Evolutionary conservation across 2,888 invertebrate genomes (phyloP), one percentile per base, ranked within the genome.

Genomic region (Darwinula stevensoni): DNA sequence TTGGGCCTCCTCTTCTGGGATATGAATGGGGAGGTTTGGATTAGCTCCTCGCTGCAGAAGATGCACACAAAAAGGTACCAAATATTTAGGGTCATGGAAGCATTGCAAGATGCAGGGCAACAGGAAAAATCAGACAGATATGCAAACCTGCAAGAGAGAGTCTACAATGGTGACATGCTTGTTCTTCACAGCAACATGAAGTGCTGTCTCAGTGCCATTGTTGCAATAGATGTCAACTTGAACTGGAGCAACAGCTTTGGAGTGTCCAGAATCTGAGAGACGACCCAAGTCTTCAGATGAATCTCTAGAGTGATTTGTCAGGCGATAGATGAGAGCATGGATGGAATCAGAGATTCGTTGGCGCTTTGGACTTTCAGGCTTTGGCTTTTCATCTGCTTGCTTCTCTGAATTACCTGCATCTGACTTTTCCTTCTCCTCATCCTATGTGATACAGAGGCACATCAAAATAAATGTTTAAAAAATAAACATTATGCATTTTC

Each of bases 281-380:
- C n/a, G n/a, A n/a, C n/a, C n/a, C n/a, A n/a, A n/a, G n/a, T n/a
- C n/a, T n/a, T n/a, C n/a, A n/a, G n/a, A n/a, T n/a, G n/a, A n/a
- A n/a, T n/a, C n/a, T n/a, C n/a, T n/a, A n/a, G n/a, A n/a, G n/a
- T n/a, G n/a, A n/a, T n/a, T n/a, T n/a, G n/a, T n/a, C n/a, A 22
- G 22, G n/a, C 22, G 22, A 30, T 70, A 73, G 60, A 84, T 75
- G 30, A 82, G 69, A 15, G 74, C 71, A 45, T 78, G 78, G 38
- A 82, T 80, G 1, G 80, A 78, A 43, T 71, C 68, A 0, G 80
- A 78, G 40, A 82, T 72, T 37, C 74, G 61, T 39, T 67, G 61
- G 30, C 68, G 63, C 3, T 57, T 65, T 39, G 65, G 66, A 22
- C 31, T 16, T 36, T 36, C 3, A 39, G 36, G 41, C 43, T 41